Evolutionary conservation across 1,140 invertebrate genomes (phyloP).

Genomic region (Stegodyphus mimosarum): DNA sequence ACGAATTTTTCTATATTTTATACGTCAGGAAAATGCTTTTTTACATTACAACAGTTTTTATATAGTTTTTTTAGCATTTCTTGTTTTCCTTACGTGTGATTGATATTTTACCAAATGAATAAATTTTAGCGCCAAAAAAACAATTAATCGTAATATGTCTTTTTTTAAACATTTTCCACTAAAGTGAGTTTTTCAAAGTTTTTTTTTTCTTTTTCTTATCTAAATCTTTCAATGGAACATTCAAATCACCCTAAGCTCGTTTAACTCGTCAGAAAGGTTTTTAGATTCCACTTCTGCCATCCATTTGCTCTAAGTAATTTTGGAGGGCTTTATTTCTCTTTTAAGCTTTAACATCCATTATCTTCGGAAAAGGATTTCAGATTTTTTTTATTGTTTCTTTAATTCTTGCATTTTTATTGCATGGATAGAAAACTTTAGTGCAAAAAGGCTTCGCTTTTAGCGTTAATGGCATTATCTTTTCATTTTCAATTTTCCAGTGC

Average conservation of each 20-base stretch:
- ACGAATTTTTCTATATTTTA: too few relatives aligned
- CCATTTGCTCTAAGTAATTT: constrained; percentile 7
- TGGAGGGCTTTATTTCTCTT: constrained; percentile 1
- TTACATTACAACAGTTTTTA: too few relatives aligned
- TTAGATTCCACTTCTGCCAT: not conserved
- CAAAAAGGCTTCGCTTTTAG: not conserved
- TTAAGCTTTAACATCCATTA: constrained; percentile 3
- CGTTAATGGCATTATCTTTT: not conserved
- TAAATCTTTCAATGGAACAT: not conserved
- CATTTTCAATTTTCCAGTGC: not conserved
- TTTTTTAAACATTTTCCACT: too few relatives aligned
- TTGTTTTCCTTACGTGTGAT: too few relatives aligned
- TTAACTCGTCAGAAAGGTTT: not conserved
- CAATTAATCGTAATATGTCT: too few relatives aligned
- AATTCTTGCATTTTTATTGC: not conserved
- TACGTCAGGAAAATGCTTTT: too few relatives aligned
- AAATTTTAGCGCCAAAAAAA: too few relatives aligned
- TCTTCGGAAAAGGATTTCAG: not conserved
- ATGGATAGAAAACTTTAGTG: not conserved
- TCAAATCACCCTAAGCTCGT: not conserved
- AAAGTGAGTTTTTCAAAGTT: too few relatives aligned
- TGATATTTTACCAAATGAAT: too few relatives aligned
- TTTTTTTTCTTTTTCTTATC: too few relatives aligned
- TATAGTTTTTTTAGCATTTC: too few relatives aligned
- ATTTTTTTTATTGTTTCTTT: not conserved